Conservation (phyloP, 37 sponge, comb jelly and placozoan species). For the Cliona cf. orientalis region DNA sequence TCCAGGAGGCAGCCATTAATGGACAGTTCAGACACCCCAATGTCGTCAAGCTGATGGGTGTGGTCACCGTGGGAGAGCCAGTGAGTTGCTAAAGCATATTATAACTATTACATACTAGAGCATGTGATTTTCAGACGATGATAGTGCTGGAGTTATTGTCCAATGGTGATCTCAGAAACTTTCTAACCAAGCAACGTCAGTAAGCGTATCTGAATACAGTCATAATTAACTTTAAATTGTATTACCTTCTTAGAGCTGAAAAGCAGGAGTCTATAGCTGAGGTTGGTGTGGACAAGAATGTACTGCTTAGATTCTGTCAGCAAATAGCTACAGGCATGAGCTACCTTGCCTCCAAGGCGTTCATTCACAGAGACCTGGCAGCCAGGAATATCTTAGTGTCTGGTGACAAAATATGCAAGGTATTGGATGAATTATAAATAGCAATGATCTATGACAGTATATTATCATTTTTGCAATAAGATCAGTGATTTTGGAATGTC, state of each 20-base stretch:
- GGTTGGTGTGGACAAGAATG: too few relatives aligned
- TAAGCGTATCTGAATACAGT: not conserved
- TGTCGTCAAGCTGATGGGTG: constrained; percentile 26
- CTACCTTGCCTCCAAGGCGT: constrained; percentile 3
- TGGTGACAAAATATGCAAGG: constrained; percentile 18
- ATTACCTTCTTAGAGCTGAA: too few relatives aligned
- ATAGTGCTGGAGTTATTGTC: constrained; percentile 62
- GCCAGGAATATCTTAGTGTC: constrained; percentile 23
- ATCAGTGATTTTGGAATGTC: too few relatives aligned
- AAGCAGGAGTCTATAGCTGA: too few relatives aligned
- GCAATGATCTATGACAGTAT: too few relatives aligned
- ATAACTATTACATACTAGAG: not conserved
- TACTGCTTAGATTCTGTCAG: constrained; percentile 20
- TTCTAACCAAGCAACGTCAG: constrained; percentile 24
- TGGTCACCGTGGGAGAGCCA: constrained; percentile 42
- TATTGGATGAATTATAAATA: not conserved
- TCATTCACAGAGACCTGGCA: constrained; percentile 32
- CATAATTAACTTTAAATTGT: too few relatives aligned
- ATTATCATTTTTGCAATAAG: too few relatives aligned
- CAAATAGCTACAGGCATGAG: constrained; percentile 21
- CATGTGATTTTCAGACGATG: constrained; percentile 38
- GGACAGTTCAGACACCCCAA: constrained; percentile 53
- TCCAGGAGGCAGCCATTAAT: constrained; percentile 52
- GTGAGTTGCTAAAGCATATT: not conserved
- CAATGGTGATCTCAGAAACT: constrained; percentile 54